Evolutionary conservation across 2,797 vertebrate species (phyloP), one percentile per base, ranked within the genome.

Genomic region (Miichthys miiuy): DNA sequence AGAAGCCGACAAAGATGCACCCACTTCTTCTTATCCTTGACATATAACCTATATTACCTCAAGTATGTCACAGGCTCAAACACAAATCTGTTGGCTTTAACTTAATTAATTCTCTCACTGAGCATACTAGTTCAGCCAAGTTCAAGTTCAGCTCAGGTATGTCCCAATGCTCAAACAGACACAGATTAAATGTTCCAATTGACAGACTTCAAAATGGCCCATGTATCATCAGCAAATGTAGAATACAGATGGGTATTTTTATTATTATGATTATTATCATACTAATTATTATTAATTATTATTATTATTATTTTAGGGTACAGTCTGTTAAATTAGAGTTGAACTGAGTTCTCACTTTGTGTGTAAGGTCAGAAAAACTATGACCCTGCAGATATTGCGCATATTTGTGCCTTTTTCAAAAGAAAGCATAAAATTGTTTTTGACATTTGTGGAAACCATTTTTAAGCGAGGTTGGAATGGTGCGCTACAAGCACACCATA

Each of bases 11-110:
- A 66, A 60, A 50, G 81, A 30, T 14, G 38, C 75, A 72, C 83
- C 84, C 75, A 83, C 41, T 60, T 62, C 41, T n/a, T 82, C 68
- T 38, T 68, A 77, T 81, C 82, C 75, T 74, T 68, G 74, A 64
- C 75, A 61, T 81, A 73, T 85, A n/a, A n/a, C n/a, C n/a, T 81
- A 1, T 55, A 9, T 75, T 55, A 79, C 65, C 3, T 52, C 4
- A n/a, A 80, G 23, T 38, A 6, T 56, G 66, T 75, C 56, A 42
- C 47, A 63, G 17, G 41, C 30, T 68, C 2, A 21, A 42, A 52
- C 30, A 23, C 20, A 34, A 13, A 74, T 61, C 10, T 51, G 41
- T 63, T 41, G 20, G 7, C 27, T 65, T 54, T 41, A 60, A 6
- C 5, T 65, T 65, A 6, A 2, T 41, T 41, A 47, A 17, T n/a